Base-by-base conservation (phyloP, 2,888 invertebrate genomes). In the Leucophenga maculata region DNA sequence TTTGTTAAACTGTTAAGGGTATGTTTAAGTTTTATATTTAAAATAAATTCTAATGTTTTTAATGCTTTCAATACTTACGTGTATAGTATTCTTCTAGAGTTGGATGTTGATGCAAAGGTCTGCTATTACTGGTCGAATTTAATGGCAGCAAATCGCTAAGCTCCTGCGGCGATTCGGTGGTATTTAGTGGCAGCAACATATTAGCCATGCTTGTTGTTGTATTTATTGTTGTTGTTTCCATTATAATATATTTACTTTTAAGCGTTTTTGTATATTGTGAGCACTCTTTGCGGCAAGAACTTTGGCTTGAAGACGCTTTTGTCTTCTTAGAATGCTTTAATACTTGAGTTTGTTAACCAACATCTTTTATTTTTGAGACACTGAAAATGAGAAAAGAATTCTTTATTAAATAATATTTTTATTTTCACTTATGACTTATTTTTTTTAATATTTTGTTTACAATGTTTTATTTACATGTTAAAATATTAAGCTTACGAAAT, bases 81-180 rank as follows among this genome's bases (percentile, higher is more conserved):
- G 72, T 69, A 68, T 87, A 87, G 71, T 86, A 87, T 22, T 88
- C 87, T 0, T 72, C 20, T 44, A 87, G 75, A 3, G 74, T 76
- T n/a, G 86, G 87, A 73, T 84, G 78, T 22, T 67, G 69, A 65
- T 78, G 76, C 20, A 77, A 39, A 1, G 39, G 11, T 11, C 39
- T 39, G 8, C 8, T 9, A 65, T 70, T 79, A 9, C 70, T 52
- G 52, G 74, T 72, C 46, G 54, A 65, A 64, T 83, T 82, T 18
- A 26, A 11, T 22, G 65, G 39, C 8, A 46, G 9, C 48, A 6
- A 20, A 6, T 16, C 20, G 14, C 66, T 18, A 6, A 62, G 18
- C 50, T 72, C 72, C 9, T 69, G 59, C 46, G 73, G 69, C 62
- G 66, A 9, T 50, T 73, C 69, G 3, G 52, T 52, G 16, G n/a